Evolutionary conservation across 2,888 invertebrate genomes (phyloP), one percentile per base, ranked within the genome.

Genomic region (Osmoderma eremita): DNA sequence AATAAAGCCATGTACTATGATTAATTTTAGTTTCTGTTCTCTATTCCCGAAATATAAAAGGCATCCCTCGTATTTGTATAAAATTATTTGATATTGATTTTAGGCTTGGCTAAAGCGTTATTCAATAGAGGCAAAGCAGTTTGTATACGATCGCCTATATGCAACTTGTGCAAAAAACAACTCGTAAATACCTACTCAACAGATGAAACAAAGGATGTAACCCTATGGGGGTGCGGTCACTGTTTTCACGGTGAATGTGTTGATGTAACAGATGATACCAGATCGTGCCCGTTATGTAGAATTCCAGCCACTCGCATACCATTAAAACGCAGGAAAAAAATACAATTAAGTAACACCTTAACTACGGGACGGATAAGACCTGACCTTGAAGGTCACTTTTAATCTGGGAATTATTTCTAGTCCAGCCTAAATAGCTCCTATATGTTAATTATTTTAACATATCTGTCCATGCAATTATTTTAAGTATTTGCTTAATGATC

Each of bases 331-430:
- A 74, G 70, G 64, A 72, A 54, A 71, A 70, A 50, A 56, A 41
- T 12, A 36, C 45, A 58, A 8, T 67, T 67, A 54, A 63, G 45
- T 13, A 53, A 20, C 48, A 56, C 54, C 12, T 61, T 42, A 18
- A 13, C 17, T 15, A 17, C 42, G 53, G 67, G 56, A 49, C 24
- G 39, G 38, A 45, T 56, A 49, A 56, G 82, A 67, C 82, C 82
- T 13, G 80, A 82, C 70, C 71, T 82, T 48, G 82, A 82, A 72
- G 82, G 82, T 30, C 80, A 80, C 69, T 82, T 82, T 75, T 82
- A 78, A 72, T 42, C 53, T 48, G 22, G 22, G 13, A 18, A 30
- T 38, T 45, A 63, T 36, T 66, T 62, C 45, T 53, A 65, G 53
- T 63, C 65, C 54, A 68, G 53, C 56, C 54, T 45, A 48, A 51